phyloP scores from a whole-genome alignment of 2,113 vertebrate genomes.

The Phocoena sinus region DNA sequence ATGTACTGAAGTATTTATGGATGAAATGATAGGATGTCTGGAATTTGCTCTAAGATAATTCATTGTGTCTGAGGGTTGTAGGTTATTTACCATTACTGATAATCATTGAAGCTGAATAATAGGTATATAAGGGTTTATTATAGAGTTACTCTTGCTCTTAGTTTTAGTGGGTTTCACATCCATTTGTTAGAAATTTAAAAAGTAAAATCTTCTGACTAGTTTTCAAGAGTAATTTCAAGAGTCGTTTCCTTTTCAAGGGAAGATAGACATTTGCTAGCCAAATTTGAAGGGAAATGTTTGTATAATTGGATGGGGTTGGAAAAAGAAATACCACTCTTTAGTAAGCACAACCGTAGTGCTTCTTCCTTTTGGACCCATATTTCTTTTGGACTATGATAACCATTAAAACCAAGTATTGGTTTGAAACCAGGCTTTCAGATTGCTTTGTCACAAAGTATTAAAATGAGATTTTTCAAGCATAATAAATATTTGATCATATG shows the following conservation, averaged over 20 bases:
- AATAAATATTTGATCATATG: background rate
- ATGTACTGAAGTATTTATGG: background rate
- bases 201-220: background rate
- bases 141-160: background rate
- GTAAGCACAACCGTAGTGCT: background rate
- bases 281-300: slow-evolving; percentile 23
- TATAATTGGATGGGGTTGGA: background rate
- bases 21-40: background rate
- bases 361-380: background rate
- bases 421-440: background rate
- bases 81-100: background rate
- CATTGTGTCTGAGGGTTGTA: background rate
- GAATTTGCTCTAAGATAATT: slow-evolving; percentile 4
- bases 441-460: background rate
- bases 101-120: background rate
- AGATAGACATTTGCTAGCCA: background rate
- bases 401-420: background rate
- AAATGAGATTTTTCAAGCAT: slow-evolving; percentile 9
- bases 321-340: background rate
- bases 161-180: slow-evolving; percentile 24
- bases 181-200: background rate
- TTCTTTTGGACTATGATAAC: background rate
- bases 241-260: background rate
- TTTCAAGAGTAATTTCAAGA: slow-evolving; percentile 31
- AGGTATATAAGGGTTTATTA: background rate